Percentiles rank a stretch among this genome's conserved stretches.
phyloP scores from a whole-genome alignment of 2,797 vertebrate genomes.

The Pampus argenteus region DNA sequence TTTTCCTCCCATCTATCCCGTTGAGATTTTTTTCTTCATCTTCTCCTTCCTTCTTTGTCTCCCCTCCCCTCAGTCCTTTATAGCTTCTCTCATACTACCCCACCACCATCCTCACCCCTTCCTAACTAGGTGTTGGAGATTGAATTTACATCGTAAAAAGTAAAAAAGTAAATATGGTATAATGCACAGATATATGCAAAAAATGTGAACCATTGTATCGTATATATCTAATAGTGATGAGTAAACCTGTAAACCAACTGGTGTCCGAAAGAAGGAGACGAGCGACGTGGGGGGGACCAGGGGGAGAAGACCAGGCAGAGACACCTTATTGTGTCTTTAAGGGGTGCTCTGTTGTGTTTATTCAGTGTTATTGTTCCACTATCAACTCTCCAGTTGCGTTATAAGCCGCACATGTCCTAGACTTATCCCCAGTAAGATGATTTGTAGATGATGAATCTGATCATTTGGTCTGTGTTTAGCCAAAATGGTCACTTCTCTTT shows the following conservation, averaged over 20 bases:
- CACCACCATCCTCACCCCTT: constrained; percentile 43
- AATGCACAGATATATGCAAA: constrained; percentile 85
- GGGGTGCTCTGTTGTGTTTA: constrained; percentile 52
- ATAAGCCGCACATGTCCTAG: constrained; percentile 51
- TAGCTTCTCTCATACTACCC: constrained; percentile 60
- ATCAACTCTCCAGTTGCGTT: constrained; percentile 55
- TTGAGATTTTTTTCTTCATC: constrained; percentile 60
- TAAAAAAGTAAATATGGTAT: constrained; percentile 76
- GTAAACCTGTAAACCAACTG: constrained; percentile 77
- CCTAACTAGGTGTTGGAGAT: constrained; percentile 79
- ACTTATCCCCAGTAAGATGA: constrained; percentile 54
- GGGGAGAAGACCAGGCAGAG: constrained; percentile 56
- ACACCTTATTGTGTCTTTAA: constrained; percentile 32
- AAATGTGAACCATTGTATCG: constrained; percentile 82
- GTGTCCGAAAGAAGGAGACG: constrained; percentile 68
- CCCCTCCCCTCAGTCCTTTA: constrained; percentile 49
- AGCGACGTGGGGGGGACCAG: constrained; percentile 60
- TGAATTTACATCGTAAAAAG: constrained; percentile 73
- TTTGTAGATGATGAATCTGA: constrained; percentile 66
- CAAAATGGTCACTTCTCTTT: too few species aligned
- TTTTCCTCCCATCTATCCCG: constrained; percentile 57
- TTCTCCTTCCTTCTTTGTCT: constrained; percentile 49
- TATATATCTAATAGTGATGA: constrained; percentile 83
- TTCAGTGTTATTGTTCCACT: constrained; percentile 69
- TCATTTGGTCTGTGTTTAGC: constrained; percentile 51